Base-by-base conservation (phyloP, 2,888 invertebrate genomes). In the Nephrocerus scutellatus region DNA sequence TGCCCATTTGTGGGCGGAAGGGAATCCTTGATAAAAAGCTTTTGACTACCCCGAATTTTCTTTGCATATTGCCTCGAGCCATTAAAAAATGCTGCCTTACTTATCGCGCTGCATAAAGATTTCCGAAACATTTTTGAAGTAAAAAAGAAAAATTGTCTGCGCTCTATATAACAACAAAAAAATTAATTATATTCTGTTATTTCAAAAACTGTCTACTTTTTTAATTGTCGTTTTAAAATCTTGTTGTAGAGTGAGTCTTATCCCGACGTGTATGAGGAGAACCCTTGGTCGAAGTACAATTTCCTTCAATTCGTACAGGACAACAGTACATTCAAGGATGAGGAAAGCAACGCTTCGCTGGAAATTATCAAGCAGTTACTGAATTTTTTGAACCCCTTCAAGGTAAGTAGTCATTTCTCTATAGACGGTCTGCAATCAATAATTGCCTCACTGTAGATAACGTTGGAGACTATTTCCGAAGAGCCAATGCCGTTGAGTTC, bases 401-500 rank as follows among this genome's bases (percentile, higher is more conserved):
- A 59, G 52, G 56, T 59, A 43, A 9, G 21, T 23, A 3, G 13
- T 14, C 10, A 5, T 4, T n/a, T 19, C 29, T 16, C 13, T 20
- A 10, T 26, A 22, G 7, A 12, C n/a, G 14, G 3, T 16, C 26
- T 14, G n/a, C 12, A 12, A 14, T 20, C 8, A 15, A 21, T 26
- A 10, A 22, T 9, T 20, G 12, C 8, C 9, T 36, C 12, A 21
- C 23, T 36, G 19, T 18, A 58, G 58, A 46, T 54, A 19, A 53
- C 54, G 2, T 39, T 55, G 5, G 56, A 59, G 44, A 54, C 56
- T 6, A 49, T 60, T 26, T 39, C 50, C 2, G 52, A 55, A 23
- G 59, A 60, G 25, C 50, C 49, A 5, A 36, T 56, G 15, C 45
- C 57, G 2, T 25, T 55, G 9, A 54, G 53, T 33, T 54, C 60